Evolutionary conservation across 37 sponge, comb jelly and placozoan genomes (phyloP), one percentile per base, ranked within the genome.

Genomic region (Eunapius fragilis): DNA sequence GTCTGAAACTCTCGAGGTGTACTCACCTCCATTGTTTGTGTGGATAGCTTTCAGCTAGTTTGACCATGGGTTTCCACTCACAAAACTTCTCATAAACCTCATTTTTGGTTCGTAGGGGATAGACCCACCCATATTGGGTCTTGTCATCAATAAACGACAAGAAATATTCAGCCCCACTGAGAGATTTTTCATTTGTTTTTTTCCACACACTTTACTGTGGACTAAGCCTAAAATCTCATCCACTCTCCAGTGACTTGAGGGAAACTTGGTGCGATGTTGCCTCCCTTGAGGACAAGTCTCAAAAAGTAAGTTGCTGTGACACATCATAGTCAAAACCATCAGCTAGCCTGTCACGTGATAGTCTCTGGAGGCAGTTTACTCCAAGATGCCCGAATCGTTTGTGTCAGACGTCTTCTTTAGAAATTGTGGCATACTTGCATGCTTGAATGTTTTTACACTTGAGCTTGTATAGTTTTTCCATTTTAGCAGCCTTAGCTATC

Each of bases 91-190:
- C 73, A 82, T 89, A 88, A 11, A 88, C 89, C 48, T 92, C 71
- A 33, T 31, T 70, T 70, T 92, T 92, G 36, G 68, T 78, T 67
- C 82, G 81, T 49, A 92, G 33, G 68, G 78, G 70, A 81, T 92
- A 88, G 69, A 89, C 86, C 93, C 84, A 91, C 33, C 83, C 84
- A 77, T 90, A 91, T 24, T 75, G 50, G 25, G 91, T 91, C 47
- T 82, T 78, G 81, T 92, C 92, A 80, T 87, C 85, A 33, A 86
- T 86, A 67, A 91, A 83, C 28, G 87, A 82, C 25, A 86, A 68
- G 37, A 91, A 91, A 36, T 91, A 91, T 76, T 91, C 92, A 80
- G 85, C 88, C 70, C 88, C 88, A 74, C 92, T 68, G 38, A 92
- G 49, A 32, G 82, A 87, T 38, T 83, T 79, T 47, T 75, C 67